A percentile compares a stretch with the other conserved stretches of the same genome.
phyloP scores from a whole-genome alignment of 2,888 invertebrate species.

The Acanthosepion pharaonis region DNA sequence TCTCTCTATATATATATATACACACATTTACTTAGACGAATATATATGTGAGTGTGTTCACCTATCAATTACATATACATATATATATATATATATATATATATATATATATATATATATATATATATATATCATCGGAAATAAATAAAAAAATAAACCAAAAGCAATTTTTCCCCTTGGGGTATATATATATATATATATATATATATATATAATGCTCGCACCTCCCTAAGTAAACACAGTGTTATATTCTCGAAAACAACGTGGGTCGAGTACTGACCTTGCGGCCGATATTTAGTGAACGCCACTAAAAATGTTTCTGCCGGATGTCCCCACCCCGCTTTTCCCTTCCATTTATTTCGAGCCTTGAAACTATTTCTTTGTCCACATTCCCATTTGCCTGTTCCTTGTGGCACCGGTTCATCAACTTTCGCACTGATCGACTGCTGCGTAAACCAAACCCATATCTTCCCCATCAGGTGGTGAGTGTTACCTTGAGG shows the following conservation, averaged over 20 bases:
- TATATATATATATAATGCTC: background rate
- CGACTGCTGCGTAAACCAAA: background rate
- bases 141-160: no score
- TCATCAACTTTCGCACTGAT: background rate
- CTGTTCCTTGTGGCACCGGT: slow-evolving; percentile 33
- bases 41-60: background rate
- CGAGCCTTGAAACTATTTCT: background rate
- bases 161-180: no score
- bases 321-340: background rate
- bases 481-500: background rate
- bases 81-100: background rate
- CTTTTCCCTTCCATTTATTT: background rate
- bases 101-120: background rate
- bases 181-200: background rate
- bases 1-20: background rate
- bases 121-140: background rate
- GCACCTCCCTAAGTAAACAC: background rate
- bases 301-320: background rate
- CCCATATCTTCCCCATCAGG: background rate
- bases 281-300: background rate
- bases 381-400: background rate
- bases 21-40: background rate
- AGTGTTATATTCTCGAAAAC: background rate
- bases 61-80: no score
- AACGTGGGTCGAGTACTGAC: background rate